Percentiles rank a stretch among this genome's conserved stretches.
These are phyloP conservation scores for Stenoptilia bipunctidactyla DNA, from an alignment of 2,888 invertebrate genomes.

Conservation along the genomic window DNA sequence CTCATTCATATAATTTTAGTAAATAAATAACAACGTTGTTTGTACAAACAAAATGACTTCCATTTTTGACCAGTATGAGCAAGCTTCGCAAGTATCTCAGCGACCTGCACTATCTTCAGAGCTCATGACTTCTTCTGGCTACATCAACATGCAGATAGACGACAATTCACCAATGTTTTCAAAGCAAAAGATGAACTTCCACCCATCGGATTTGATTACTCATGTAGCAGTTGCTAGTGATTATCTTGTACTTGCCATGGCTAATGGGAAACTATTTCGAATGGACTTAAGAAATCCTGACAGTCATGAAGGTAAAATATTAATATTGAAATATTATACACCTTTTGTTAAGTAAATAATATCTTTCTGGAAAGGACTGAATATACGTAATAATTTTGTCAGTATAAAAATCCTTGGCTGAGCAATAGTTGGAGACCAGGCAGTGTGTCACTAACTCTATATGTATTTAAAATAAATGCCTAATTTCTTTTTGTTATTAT, in stretches of 20 bases:
- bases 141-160: conserved; percentile 69
- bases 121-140: conserved; percentile 63
- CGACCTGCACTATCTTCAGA: conserved; percentile 42
- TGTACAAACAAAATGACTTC: conserved; percentile 81
- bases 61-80: conserved; percentile 87
- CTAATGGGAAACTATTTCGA: conserved; percentile 83
- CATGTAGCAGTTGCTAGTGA: conserved; percentile 87
- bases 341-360: too few species aligned
- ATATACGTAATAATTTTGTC: too few species aligned
- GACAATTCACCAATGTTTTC: conserved; percentile 89
- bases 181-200: conserved; percentile 85
- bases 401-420: too few species aligned
- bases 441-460: too few species aligned
- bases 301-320: conserved; percentile 81
- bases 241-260: conserved; percentile 86
- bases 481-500: not conserved
- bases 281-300: conserved; percentile 86
- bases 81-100: conserved; percentile 74
- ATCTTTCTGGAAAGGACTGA: too few species aligned
- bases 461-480: too few species aligned
- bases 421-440: too few species aligned
- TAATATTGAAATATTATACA: too few species aligned
- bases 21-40: too few species aligned
- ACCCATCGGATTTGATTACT: conserved; percentile 82
- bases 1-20: too few species aligned